Evolutionary conservation across 1,140 invertebrate genomes (phyloP), one percentile per base, ranked within the genome.

Genomic region (Drosophila santomea): DNA sequence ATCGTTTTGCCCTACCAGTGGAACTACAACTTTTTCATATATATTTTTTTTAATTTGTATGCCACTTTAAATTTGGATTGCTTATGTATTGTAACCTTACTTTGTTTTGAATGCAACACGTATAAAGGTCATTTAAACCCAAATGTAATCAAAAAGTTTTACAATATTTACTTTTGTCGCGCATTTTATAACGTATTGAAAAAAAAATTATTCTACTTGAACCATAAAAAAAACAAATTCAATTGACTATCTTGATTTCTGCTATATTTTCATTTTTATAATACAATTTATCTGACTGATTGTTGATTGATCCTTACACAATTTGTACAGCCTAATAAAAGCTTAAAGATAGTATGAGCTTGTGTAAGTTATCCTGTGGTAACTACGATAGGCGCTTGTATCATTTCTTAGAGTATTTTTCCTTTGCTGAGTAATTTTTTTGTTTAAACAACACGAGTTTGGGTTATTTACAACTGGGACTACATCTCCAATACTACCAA

Each of bases 191-290:
- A 8, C 7, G 32, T 32, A 32, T 10, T 32, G 32, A 32, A 10
- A 32, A 32, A 32, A 32, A 32, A 25, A 25, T 25, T 25, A 25
- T 28, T 28, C 6, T 28, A 7, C 4, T 12, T 2, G 4, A 38
- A 11, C 36, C 36, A 17, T 17, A 2, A 25, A 11, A 12, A 23
- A 23, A 47, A 5, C 28, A 5, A 32, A 23, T 12, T 14, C 11
- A 43, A 4, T 32, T 15, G 4, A 15, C 32, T 10, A 32, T 32
- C 32, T 32, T 82, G 82, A 82, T 82, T 82, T 82, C 59, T 82
- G 76, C 79, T 82, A 83, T 83, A 83, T 83, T 83, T 82, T 78
- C 63, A 71, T 75, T 62, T 78, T 78, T 83, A 78, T 83, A 61
- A 71, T 83, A 83, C 79, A 78, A 79, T 71, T 83, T 83, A 83